These are phyloP conservation scores for Rhabdornis inornatus DNA, from an alignment of 2,113 vertebrate genomes.

Conservation along the genomic window DNA sequence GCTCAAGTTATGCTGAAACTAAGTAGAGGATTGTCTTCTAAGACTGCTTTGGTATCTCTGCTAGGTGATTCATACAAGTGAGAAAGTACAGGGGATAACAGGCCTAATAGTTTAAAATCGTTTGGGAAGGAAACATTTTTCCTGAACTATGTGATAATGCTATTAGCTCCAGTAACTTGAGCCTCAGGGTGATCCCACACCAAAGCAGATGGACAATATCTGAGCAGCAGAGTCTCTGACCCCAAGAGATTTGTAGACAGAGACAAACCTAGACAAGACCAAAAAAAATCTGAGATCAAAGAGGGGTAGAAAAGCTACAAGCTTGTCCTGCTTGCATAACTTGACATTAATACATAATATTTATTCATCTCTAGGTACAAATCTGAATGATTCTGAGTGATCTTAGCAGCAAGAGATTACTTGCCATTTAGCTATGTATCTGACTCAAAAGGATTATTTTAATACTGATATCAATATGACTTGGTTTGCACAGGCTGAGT, in stretches of 20 bases:
- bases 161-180: not conserved
- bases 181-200: not conserved
- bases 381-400: not conserved
- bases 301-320: not conserved
- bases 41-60: not conserved
- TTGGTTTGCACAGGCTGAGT: not conserved
- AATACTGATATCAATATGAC: not conserved
- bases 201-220: not conserved
- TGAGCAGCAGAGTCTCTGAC: not conserved
- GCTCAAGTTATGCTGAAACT: not conserved
- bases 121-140: not conserved
- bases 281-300: not conserved
- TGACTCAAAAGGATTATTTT: conserved; percentile 22
- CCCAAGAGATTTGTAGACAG: not conserved
- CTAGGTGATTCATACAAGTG: not conserved
- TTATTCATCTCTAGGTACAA: not conserved
- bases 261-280: not conserved
- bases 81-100: not conserved
- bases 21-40: not conserved
- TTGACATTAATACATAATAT: not conserved
- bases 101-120: not conserved
- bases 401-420: conserved; percentile 1
- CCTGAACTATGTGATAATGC: not conserved
- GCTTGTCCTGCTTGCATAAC: not conserved
- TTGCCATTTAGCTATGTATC: not conserved